A percentile compares a stretch with the other conserved stretches of the same genome.
Conservation (phyloP, 2,797 vertebrate species). For the Sphenopsis melanotis region DNA sequence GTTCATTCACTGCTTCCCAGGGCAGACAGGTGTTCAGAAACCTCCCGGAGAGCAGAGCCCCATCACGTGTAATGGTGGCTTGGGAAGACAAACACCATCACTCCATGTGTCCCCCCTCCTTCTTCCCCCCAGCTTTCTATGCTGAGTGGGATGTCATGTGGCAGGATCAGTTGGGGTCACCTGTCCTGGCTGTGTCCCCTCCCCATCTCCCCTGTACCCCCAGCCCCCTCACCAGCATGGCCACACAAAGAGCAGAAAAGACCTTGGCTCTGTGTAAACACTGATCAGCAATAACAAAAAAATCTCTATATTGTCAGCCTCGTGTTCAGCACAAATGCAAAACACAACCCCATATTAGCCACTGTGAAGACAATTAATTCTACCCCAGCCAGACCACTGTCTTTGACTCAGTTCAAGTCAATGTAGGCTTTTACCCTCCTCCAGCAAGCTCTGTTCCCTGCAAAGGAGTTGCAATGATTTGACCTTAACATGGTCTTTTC, state of each 20-base stretch:
- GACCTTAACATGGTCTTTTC: background rate
- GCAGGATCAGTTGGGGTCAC: background rate
- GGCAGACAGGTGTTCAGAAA: background rate
- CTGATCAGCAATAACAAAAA: background rate
- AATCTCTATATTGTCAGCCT: background rate
- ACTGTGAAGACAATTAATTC: background rate
- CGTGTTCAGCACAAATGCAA: background rate
- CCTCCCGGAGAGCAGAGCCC: background rate
- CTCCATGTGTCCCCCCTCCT: background rate
- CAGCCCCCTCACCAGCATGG: fast-evolving
- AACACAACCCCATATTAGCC: background rate
- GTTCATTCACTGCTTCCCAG: background rate
- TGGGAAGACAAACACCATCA: background rate
- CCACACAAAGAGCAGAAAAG: background rate
- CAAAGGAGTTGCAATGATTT: background rate
- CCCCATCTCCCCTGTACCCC: background rate
- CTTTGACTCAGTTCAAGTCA: background rate
- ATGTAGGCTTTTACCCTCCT: background rate
- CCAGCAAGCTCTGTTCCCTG: background rate
- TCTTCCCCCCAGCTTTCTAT: background rate
- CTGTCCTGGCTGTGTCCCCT: background rate
- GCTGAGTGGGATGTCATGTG: background rate
- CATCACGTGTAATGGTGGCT: fast-evolving
- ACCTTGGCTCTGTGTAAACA: background rate
- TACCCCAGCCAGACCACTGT: background rate